These are phyloP conservation scores for Pitta sordida DNA, from an alignment of 2,113 vertebrate genomes.

Conservation along the genomic window DNA sequence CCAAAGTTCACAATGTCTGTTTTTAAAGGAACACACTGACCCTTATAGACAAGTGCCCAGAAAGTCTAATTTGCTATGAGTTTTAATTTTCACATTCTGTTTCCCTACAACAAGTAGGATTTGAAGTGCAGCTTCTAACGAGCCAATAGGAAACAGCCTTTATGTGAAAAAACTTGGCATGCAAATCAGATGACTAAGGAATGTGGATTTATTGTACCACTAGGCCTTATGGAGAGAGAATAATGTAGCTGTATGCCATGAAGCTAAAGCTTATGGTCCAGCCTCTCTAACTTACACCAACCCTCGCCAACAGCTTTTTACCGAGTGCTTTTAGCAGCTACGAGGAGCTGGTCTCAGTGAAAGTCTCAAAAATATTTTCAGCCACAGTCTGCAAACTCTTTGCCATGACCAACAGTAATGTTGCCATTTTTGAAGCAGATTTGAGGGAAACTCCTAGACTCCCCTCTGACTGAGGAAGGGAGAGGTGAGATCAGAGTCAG, in stretches of 20 bases:
- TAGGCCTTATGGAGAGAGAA: neutral
- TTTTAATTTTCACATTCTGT: neutral
- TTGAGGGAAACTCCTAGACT: neutral
- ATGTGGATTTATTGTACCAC: neutral
- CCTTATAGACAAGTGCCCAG: neutral
- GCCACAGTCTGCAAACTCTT: neutral
- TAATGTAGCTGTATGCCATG: neutral
- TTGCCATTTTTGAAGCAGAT: neutral
- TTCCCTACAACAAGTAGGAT: neutral
- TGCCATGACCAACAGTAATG: neutral
- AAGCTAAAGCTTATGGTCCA: neutral
- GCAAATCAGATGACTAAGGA: neutral
- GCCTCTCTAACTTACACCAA: neutral
- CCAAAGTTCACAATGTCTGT: constrained; percentile 15
- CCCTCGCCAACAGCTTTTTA: neutral
- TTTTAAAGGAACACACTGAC: constrained; percentile 47
- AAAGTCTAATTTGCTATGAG: neutral
- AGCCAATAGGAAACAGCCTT: neutral
- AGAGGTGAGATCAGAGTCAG: neutral
- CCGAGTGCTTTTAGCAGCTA: neutral
- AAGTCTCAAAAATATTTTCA: neutral
- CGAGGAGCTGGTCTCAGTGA: neutral
- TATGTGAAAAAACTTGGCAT: neutral
- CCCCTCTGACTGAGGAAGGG: neutral
- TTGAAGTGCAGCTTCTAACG: neutral